Evolutionary conservation across 2,888 invertebrate genomes (phyloP), one percentile per base, ranked within the genome.

Genomic region (Noctua comes): DNA sequence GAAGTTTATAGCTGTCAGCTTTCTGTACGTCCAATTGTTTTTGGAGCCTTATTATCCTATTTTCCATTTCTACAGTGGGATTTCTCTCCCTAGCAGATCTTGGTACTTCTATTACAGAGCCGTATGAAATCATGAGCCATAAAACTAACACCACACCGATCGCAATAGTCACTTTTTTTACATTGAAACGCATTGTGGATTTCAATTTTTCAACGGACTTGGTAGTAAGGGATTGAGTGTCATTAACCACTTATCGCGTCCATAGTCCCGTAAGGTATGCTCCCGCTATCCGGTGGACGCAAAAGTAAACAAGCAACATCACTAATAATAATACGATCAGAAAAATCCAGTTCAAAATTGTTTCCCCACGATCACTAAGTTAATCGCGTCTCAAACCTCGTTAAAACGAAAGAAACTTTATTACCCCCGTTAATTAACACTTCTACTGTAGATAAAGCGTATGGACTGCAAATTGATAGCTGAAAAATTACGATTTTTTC

Each of bases 141-240:
- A 96, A 76, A 73, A 94, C 82, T 4, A 92, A 82, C 13, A 93
- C 83, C 78, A 27, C 93, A 79, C 90, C 89, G 62, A 92, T 87
- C 6, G 92, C 85, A 64, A 94, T 73, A 8, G 93, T 88, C 64
- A 95, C 77, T 91, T 94, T 96, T 79, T 92, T 92, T 65, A 94
- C 81, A 87, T 96, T 95, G n/a, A 95, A 75, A 87, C 97, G 95
- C 97, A 97, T 97, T 90, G 92, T 95, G 65, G 36, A 72, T 31
- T 31, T 59, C 48, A 24, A 27, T 62, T 36, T 18, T 76, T 75
- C 65, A 16, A 76, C 59, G 21, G 65, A 36, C 10, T 21, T 85
- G 24, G 70, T 82, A 74, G 51, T 78, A 62, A 75, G 72, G 86
- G 83, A 80, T 79, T 68, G 48, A 54, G n/a, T 64, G 40, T 80